A percentile compares a stretch with the other conserved stretches of the same genome.
phyloP scores from a whole-genome alignment of 2,888 invertebrate genomes.

The Machimus atricapillus region DNA sequence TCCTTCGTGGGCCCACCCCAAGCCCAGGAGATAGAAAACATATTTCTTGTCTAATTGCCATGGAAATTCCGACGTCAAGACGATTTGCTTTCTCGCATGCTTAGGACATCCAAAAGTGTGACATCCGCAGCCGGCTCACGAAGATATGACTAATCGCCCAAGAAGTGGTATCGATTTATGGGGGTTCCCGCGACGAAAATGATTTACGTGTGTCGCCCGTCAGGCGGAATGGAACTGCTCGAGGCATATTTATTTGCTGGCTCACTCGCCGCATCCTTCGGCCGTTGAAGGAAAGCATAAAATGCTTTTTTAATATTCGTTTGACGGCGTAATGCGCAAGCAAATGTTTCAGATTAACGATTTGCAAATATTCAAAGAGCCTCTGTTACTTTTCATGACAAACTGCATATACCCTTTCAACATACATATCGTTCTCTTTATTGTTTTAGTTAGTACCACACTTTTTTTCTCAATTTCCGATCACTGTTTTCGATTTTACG shows the following conservation, averaged over 20 bases:
- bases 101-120: background rate
- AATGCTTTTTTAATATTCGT: background rate
- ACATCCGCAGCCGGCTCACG: background rate
- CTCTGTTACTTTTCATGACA: background rate
- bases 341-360: background rate
- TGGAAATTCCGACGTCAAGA: constrained; percentile 24
- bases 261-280: background rate
- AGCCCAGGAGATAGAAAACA: background rate
- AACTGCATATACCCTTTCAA: background rate
- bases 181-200: background rate
- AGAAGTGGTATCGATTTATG: constrained; percentile 15
- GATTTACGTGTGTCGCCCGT: constrained; percentile 1
- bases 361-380: background rate
- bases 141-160: background rate
- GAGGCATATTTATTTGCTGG: background rate
- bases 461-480: too few relatives aligned
- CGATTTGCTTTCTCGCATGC: constrained; percentile 29
- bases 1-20: background rate
- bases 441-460: background rate
- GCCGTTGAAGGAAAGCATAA: background rate
- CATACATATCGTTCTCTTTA: background rate
- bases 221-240: background rate
- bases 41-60: constrained; percentile 29
- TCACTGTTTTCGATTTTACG: too few relatives aligned
- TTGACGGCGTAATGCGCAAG: background rate